Evolutionary conservation across 1,140 invertebrate genomes (phyloP), one percentile per base, ranked within the genome.

Genomic region (Brachionus angularis): DNA sequence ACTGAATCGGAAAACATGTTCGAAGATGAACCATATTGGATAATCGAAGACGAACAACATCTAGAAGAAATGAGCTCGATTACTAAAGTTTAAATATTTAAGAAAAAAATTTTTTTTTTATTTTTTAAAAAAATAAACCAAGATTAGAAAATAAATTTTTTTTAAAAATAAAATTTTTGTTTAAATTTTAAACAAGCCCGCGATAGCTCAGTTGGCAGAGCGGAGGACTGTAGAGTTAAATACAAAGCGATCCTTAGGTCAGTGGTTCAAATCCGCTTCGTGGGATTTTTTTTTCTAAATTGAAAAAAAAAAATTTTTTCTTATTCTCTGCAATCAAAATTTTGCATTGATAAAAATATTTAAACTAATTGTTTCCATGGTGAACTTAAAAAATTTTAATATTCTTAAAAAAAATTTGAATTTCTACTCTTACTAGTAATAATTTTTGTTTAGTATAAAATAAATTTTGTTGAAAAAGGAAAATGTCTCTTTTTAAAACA

Each of bases 401-500:
- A 42, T 14, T 14, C 16, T 42, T 14, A 14, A 7, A 7, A 42
- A 42, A 42, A 7, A 7, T 42, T 14, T 14, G 12, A 34, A 34
- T 34, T 5, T 5, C 4, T 5, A 34, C 33, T 34, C 33, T 4
- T 5, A 34, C 12, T 34, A 5, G 4, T 5, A 34, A 34, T 5
- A 5, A 34, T 34, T 34, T 34, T 34, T 12, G 4, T 4, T 4
- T 34, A 34, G 33, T 34, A 42, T 14, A 39, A 1, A 36, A 36
- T 58, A 10, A 39, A n/a, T n/a, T n/a, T n/a, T n/a, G n/a, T n/a
- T n/a, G 53, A 33, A 36, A 25, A 10, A 14, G 7, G 21, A 58
- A 8, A 33, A 91, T 91, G 89, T 90, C 89, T 18, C 79, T 91
- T 44, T 91, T 91, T 79, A 89, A 88, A 82, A 85, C 86, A 0